Percentiles rank a stretch among this genome's conserved stretches.
phyloP scores from a whole-genome alignment of 2,797 vertebrate species.

The Tadarida brasiliensis region DNA sequence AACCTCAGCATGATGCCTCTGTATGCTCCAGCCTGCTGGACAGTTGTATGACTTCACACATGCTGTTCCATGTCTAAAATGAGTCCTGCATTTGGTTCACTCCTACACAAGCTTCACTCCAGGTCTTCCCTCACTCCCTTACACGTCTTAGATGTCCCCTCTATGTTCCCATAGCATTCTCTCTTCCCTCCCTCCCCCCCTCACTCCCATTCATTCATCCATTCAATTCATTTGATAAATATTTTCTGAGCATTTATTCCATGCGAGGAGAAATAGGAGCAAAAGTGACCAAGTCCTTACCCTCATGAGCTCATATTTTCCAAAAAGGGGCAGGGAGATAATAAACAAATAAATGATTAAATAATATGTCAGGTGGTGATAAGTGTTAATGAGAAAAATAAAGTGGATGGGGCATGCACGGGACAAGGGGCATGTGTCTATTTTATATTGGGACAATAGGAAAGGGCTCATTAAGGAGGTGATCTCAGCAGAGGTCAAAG shows the following conservation, averaged over 20 bases:
- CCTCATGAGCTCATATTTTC: not conserved
- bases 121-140: not conserved
- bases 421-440: not conserved
- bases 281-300: not conserved
- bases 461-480: not conserved
- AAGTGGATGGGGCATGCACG: not conserved
- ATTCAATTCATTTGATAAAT: conserved; percentile 24
- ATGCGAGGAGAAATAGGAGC: not conserved
- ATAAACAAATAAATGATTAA: not conserved
- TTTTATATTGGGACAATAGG: not conserved
- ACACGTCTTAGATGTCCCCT: not conserved
- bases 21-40: not conserved
- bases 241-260: conserved; percentile 33
- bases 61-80: not conserved
- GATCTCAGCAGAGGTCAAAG: not conserved
- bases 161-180: not conserved
- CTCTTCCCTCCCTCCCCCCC: not conserved
- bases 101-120: not conserved
- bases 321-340: not conserved
- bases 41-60: not conserved
- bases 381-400: not conserved
- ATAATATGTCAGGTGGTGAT: not conserved
- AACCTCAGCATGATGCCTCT: not conserved
- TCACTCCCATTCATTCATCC: not conserved
- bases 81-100: not conserved